phyloP scores from a whole-genome alignment of 2,888 invertebrate species.

The Cephus pygmeus region DNA sequence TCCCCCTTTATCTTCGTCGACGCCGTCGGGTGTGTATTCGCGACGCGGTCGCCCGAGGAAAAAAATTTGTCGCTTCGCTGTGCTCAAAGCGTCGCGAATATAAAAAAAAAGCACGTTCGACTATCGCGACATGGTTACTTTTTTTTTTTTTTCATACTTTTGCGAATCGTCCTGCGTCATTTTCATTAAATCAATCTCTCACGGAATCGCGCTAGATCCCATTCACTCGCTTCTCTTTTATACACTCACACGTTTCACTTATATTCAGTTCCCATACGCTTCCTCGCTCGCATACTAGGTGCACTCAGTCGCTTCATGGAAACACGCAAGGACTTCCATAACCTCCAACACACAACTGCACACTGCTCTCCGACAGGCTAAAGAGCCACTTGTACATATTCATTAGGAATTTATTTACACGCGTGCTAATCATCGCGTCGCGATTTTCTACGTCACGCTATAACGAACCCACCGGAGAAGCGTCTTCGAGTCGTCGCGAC shows the following conservation, averaged over 20 bases:
- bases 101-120: background rate
- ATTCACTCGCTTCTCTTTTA: background rate
- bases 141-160: background rate
- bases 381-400: conserved; percentile 56
- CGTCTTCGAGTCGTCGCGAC: background rate
- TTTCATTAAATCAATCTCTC: background rate
- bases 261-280: background rate
- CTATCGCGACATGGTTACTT: background rate
- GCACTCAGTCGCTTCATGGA: background rate
- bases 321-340: background rate
- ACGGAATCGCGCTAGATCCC: background rate
- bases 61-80: background rate
- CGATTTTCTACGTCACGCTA: background rate
- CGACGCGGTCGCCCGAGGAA: background rate
- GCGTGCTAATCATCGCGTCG: conserved; percentile 53
- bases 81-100: background rate
- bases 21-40: conserved; percentile 11
- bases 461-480: background rate
- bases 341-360: background rate
- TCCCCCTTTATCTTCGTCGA: background rate
- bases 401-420: conserved; percentile 64
- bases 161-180: background rate
- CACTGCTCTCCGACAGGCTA: conserved; percentile 27
- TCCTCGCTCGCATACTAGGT: background rate
- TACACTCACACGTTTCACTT: background rate